Conservation (phyloP, 2,113 vertebrate genomes). For the Turdus rufiventris region DNA sequence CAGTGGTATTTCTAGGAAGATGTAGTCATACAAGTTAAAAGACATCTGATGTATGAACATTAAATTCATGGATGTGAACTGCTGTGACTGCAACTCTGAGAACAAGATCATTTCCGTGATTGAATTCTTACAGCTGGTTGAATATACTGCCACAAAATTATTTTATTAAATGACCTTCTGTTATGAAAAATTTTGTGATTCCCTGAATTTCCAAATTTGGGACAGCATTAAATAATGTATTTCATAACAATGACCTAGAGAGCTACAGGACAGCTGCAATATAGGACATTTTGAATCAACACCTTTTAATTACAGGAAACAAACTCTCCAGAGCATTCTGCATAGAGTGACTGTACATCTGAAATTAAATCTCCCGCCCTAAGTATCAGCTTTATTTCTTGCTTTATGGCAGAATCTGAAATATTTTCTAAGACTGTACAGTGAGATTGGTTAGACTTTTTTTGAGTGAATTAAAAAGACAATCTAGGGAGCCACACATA, state of each 20-base stretch:
- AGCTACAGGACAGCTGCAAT: background rate
- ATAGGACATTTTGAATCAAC: background rate
- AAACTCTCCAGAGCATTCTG: background rate
- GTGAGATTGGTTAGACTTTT: background rate
- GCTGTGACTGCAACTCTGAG: background rate
- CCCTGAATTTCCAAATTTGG: background rate
- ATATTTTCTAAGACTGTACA: background rate
- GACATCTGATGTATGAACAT: background rate
- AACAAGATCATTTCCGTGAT: background rate
- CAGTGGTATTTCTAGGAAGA: background rate
- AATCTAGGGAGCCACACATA: background rate
- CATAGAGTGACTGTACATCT: background rate
- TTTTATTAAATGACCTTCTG: background rate
- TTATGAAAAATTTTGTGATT: background rate
- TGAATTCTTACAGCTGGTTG: background rate
- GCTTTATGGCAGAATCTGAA: background rate
- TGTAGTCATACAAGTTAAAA: background rate
- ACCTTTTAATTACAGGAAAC: background rate
- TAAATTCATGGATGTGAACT: background rate
- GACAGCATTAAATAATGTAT: background rate
- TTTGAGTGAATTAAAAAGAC: background rate
- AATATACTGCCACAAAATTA: background rate
- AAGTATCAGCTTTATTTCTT: background rate
- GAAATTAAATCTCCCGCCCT: background rate
- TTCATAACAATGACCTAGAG: background rate